Evolutionary conservation across 2,113 vertebrate genomes (phyloP), one percentile per base, ranked within the genome.

Genomic region (Aythya baeri): DNA sequence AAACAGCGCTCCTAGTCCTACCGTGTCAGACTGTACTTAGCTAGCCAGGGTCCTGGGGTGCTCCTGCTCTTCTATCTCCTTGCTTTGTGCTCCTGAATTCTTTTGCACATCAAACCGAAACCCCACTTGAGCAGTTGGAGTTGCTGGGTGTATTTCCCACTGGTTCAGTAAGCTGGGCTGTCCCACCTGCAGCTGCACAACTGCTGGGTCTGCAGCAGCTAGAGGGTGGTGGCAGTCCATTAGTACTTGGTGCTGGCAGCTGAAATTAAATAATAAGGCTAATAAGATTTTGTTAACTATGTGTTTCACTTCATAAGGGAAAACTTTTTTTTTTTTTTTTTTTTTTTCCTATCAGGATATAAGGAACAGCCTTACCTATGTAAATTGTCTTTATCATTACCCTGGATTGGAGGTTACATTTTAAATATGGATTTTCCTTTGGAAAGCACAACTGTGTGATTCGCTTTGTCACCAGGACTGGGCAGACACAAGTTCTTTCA

Each of bases 161-260:
- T 6, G 41, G 8, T 6, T 84, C 15, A 17, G 1, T 38, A 12
- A 38, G 13, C 16, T 38, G 16, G 58, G 36, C 17, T 4, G 11
- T 2, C 52, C 55, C 11, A 1, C 7, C 15, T 43, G 5, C 1
- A 3, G 34, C 55, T 43, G 36, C 1, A 0, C 13, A 41, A 32
- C 29, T 32, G 23, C 29, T 20, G 29, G 20, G 14, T 31, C 17
- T 66, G 58, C 13, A 18, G 36, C 12, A 55, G 8, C 9, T 41
- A 25, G 6, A 41, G 29, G 22, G 13, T 1, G 2, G 10, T n/a
- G 21, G 7, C 20, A 5, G 5, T 25, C 27, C 13, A 5, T 68
- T n/a, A 27, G 0, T 4, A 36, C 20, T 29, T 78, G 54, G n/a
- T 43, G 11, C 26, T 83, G 55, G 9, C 26, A 59, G 12, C n/a